Conservation (phyloP, 2,888 invertebrate genomes). For the Hylaea fasciaria region DNA sequence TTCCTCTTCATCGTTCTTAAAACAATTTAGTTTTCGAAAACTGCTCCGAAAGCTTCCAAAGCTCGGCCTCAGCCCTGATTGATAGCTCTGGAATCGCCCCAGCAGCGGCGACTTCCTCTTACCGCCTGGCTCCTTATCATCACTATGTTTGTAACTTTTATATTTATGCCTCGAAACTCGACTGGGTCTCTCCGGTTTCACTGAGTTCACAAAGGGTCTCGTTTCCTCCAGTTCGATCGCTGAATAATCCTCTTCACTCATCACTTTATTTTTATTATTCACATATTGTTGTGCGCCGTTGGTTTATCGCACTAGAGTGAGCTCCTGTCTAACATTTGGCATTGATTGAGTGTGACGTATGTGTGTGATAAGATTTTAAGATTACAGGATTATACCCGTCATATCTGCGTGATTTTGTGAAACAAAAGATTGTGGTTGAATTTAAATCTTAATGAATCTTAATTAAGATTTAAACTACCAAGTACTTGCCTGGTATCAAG, state of each 20-base stretch:
- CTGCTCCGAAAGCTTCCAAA: slow-evolving; percentile 60
- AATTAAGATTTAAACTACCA: slow-evolving; percentile 12
- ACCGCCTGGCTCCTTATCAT: slow-evolving; percentile 42
- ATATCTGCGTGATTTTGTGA: slow-evolving; percentile 56
- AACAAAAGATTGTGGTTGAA: slow-evolving; percentile 37
- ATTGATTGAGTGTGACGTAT: slow-evolving; percentile 81
- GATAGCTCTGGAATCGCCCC: slow-evolving; percentile 57
- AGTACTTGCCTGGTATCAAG: slow-evolving; percentile 7
- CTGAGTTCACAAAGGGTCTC: slow-evolving; percentile 51
- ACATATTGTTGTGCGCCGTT: slow-evolving; percentile 60
- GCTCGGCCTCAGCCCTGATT: slow-evolving; percentile 57
- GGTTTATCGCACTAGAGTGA: slow-evolving; percentile 62
- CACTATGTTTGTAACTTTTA: slow-evolving; percentile 38
- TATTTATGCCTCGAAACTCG: slow-evolving; percentile 38
- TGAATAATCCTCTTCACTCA: slow-evolving; percentile 67
- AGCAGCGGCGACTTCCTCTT: slow-evolving; percentile 42
- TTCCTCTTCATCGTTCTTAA: slow-evolving; percentile 61
- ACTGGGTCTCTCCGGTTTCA: slow-evolving; percentile 29
- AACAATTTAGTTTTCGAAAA: slow-evolving; percentile 67
- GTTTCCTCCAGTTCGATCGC: slow-evolving; percentile 58
- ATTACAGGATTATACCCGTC: slow-evolving; percentile 65
- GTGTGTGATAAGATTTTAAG: slow-evolving; percentile 71
- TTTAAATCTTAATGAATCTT: slow-evolving; percentile 35
- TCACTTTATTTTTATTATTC: slow-evolving; percentile 58
- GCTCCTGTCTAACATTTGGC: slow-evolving; percentile 68